Evolutionary conservation across 2,797 vertebrate species (phyloP), one percentile per base, ranked within the genome.

Genomic region (Parauchenoglanis ngamensis): DNA sequence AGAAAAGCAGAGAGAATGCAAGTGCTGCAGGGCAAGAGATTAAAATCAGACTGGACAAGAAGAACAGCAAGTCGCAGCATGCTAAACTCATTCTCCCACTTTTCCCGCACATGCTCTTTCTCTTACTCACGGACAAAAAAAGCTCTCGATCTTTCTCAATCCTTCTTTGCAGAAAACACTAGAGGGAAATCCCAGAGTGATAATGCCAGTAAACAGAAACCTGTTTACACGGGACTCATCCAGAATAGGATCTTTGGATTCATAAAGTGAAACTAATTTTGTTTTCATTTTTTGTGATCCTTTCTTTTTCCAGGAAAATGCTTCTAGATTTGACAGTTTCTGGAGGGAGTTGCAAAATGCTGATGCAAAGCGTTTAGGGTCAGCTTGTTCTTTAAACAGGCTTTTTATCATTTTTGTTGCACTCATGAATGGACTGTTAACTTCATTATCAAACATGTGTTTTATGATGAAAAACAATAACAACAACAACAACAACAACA

Each of bases 21-120:
- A 84, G 25, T 44, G 57, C 46, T 67, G 46, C 68, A 67, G 57
- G 70, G 78, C 31, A 5, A 44, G 28, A 85, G 15, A 7, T 63
- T 76, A 4, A 68, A 83, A 83, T 86, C 76, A 87, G 80, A 84
- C 81, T 85, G 84, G 84, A 85, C 84, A 85, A 63, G 68, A 46
- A 76, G 11, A 76, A 25, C 52, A 44, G 46, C 84, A n/a, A 88
- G 87, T 68, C 12, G 0, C 35, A 85, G 78, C 78, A 85, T 57
- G 78, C 15, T 35, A 70, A 23, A 40, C 78, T 84, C 67, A 65
- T 44, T 23, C 59, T 56, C 13, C 83, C 68, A 23, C 57, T 44
- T 40, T 40, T 40, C 40, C 40, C 40, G 40, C 40, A 40, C 40
- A 40, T 40, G 40, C 40, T 40, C 40, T 40, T 72, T 89, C 81